Percentiles rank a stretch among this genome's conserved stretches.
Evolutionary conservation across 2,113 vertebrate species (phyloP).

Genomic region (Sinosuthora webbiana): DNA sequence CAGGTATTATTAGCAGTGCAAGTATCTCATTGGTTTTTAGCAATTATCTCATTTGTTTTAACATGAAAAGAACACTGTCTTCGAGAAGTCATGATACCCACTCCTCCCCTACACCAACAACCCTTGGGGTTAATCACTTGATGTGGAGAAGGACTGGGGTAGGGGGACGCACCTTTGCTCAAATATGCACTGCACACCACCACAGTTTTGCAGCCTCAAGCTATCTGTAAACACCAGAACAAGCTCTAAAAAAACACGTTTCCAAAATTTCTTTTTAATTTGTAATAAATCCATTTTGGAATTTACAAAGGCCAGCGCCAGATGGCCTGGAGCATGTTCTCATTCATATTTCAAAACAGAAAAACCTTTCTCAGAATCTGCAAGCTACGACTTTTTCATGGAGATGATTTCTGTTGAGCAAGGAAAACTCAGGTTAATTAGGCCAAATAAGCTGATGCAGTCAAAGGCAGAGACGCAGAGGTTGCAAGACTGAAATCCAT

Average conservation of each 20-base stretch:
- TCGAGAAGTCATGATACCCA: neutral
- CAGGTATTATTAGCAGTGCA: neutral
- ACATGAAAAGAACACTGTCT: neutral
- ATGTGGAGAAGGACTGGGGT: neutral
- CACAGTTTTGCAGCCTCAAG: neutral
- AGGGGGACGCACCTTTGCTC: neutral
- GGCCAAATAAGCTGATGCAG: conserved; percentile 71
- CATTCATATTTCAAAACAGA: conserved; percentile 45
- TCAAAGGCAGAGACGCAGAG: conserved; percentile 53
- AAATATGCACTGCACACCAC: neutral
- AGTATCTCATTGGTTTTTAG: neutral
- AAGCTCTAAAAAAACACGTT: neutral
- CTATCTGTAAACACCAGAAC: neutral
- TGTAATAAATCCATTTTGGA: conserved; percentile 33
- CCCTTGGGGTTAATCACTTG: neutral
- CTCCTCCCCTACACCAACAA: rapidly evolving
- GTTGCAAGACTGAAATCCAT: conserved; percentile 66
- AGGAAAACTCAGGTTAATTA: conserved; percentile 80
- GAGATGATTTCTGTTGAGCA: conserved; percentile 57
- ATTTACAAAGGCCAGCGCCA: neutral
- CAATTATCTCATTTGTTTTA: neutral
- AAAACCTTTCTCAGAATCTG: conserved; percentile 49
- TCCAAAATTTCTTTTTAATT: conserved; percentile 45
- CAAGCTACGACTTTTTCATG: conserved; percentile 13
- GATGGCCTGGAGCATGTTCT: conserved; percentile 7